Base-by-base conservation (phyloP, 1,140 invertebrate species). In the Neelides sp. region DNA sequence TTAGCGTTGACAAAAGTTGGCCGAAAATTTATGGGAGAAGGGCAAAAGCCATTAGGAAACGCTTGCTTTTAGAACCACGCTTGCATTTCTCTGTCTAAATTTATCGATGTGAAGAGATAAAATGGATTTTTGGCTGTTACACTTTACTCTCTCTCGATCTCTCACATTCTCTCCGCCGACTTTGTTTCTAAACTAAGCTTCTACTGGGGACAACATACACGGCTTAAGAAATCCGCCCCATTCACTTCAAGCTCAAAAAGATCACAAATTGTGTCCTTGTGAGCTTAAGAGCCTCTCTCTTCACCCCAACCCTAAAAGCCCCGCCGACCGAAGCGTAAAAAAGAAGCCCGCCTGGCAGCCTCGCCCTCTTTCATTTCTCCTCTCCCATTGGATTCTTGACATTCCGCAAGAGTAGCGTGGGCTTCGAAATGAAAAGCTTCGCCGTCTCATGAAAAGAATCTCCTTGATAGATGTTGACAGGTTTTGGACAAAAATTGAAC, bases 21-120 rank as follows among this genome's bases (percentile, higher is more conserved):
- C 32, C 19, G 45, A 40, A 48, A 32, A 53, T 53, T 53, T 53
- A 53, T 53, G 51, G 32, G 44, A 39, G 48, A 34, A 53, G 51
- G 45, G 44, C 51, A 53, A 53, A 53, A 48, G 45, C 51, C 51
- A 53, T 53, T 53, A 53, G 51, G 37, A 35, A 53, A 37, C 35
- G 51, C 44, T 47, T 32, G 51, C 51, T 53, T 53, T 53, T 53
- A 48, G 51, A 53, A 40, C 12, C 45, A 34, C 39, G 51, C 45
- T 40, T 47, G 44, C 44, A 42, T 48, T 48, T 53, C 44, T 53
- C 51, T 43, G 44, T 53, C 51, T 53, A 48, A 53, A 53, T 53
- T 53, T 53, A 53, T 53, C 45, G 51, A 48, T 48, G 45, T 51
- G 39, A 30, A 44, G 41, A 50, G 39, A 50, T 50, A 43, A 50